Percentiles rank a stretch among this genome's conserved stretches.
These are phyloP conservation scores for Alcis repandata DNA, from an alignment of 2,888 invertebrate species.

Conservation along the genomic window DNA sequence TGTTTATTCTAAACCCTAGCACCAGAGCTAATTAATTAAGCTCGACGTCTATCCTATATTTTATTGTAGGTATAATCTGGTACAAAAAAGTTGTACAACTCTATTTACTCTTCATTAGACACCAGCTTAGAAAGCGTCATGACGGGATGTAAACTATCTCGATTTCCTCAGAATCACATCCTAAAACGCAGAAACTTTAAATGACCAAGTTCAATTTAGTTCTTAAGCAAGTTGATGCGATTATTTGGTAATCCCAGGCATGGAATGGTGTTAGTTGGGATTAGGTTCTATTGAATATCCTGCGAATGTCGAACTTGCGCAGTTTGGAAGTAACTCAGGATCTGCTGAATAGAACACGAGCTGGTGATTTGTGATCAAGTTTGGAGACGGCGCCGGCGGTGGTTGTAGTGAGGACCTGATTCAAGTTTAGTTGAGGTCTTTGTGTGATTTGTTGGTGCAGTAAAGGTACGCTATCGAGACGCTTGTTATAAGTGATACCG, in stretches of 20 bases:
- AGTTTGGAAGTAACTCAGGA: conserved; percentile 15
- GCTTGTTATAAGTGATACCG: too few relatives aligned
- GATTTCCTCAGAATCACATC: too few relatives aligned
- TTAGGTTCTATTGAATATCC: conserved; percentile 38
- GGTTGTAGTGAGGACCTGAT: neutral
- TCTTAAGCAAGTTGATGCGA: conserved; percentile 33
- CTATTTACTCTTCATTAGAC: too few relatives aligned
- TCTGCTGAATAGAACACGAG: neutral
- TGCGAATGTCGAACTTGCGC: conserved; percentile 13
- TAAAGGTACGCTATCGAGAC: too few relatives aligned
- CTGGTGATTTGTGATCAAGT: conserved; percentile 3
- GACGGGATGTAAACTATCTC: too few relatives aligned
- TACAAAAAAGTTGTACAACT: too few relatives aligned
- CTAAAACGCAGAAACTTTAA: neutral
- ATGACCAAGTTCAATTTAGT: conserved; percentile 36
- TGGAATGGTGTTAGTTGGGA: conserved; percentile 27
- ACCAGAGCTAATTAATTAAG: too few relatives aligned
- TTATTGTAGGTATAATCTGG: too few relatives aligned
- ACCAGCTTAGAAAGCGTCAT: too few relatives aligned
- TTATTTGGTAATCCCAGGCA: conserved; percentile 31
- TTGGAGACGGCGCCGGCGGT: neutral
- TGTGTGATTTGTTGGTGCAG: too few relatives aligned
- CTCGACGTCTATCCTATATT: too few relatives aligned
- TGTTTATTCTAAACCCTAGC: too few relatives aligned
- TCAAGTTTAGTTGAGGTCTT: neutral